Conservation (phyloP, 2,888 invertebrate genomes). For the Alsophila aescularia region DNA sequence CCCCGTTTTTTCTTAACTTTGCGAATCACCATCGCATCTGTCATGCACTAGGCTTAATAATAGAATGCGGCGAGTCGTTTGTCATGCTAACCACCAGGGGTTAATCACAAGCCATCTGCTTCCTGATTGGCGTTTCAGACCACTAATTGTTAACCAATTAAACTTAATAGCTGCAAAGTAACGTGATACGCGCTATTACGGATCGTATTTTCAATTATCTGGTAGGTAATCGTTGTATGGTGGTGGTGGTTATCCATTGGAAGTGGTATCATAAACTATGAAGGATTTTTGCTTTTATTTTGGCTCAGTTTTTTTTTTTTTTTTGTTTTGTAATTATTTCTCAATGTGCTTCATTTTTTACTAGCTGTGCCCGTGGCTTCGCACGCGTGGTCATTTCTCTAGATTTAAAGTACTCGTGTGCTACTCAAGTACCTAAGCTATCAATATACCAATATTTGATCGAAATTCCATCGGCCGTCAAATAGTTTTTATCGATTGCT, state of each 20-base stretch:
- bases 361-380: too few relatives aligned
- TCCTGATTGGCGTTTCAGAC: conserved; percentile 65
- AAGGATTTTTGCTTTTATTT: too few relatives aligned
- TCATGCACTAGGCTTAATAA: conserved; percentile 40
- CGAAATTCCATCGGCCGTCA: too few relatives aligned
- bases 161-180: conserved; percentile 51
- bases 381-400: too few relatives aligned
- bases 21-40: not conserved
- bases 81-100: conserved; percentile 67
- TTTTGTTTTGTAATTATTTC: too few relatives aligned
- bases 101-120: conserved; percentile 60
- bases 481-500: too few relatives aligned
- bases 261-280: not conserved
- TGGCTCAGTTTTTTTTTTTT: too few relatives aligned
- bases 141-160: conserved; percentile 62
- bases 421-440: too few relatives aligned
- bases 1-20: not conserved
- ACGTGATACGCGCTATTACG: conserved; percentile 27
- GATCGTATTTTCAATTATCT: conserved; percentile 30
- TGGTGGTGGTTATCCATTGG: conserved; percentile 10
- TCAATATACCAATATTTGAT: too few relatives aligned
- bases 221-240: too few relatives aligned
- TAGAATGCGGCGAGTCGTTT: conserved; percentile 53
- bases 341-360: too few relatives aligned
- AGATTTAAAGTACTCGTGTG: too few relatives aligned